Evolutionary conservation across 2,888 invertebrate genomes (phyloP).

Genomic region (Mythimna pallens): DNA sequence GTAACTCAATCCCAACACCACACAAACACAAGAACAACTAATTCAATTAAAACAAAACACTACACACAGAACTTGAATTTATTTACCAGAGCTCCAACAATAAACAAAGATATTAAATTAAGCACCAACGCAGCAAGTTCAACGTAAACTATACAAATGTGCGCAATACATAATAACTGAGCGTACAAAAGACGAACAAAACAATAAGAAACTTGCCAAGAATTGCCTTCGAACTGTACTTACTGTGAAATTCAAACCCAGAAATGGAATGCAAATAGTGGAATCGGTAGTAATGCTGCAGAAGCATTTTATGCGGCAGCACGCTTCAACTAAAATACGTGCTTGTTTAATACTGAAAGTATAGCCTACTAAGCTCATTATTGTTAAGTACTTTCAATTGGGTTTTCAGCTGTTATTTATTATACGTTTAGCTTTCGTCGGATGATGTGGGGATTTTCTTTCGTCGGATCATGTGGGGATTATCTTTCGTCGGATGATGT

Average conservation of each 20-base stretch:
- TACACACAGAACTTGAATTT: constrained; percentile 44
- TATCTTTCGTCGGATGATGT: not conserved
- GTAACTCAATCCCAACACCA: not conserved
- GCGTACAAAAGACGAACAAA: constrained; percentile 72
- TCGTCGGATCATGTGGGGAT: not conserved
- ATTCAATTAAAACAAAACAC: constrained; percentile 47
- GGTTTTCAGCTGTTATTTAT: constrained; percentile 25
- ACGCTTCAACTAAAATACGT: constrained; percentile 76
- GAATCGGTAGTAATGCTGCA: constrained; percentile 77
- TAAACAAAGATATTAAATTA: constrained; percentile 60
- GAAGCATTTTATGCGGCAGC: constrained; percentile 84
- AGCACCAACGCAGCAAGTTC: constrained; percentile 36
- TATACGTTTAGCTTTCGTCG: not conserved
- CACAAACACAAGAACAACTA: constrained; percentile 25
- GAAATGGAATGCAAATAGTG: constrained; percentile 88
- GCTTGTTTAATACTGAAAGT: constrained; percentile 47
- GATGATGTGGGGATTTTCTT: not conserved
- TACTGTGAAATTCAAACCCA: constrained; percentile 76
- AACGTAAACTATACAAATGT: constrained; percentile 50
- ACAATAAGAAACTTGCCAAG: constrained; percentile 76
- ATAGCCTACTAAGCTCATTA: constrained; percentile 47
- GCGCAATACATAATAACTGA: constrained; percentile 63
- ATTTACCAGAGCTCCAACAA: constrained; percentile 37
- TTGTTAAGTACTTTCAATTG: constrained; percentile 39
- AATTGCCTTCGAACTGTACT: constrained; percentile 72